A percentile compares a stretch with the other conserved stretches of the same genome.
phyloP scores from a whole-genome alignment of 2,797 vertebrate species.

The Anniella stebbinsi region DNA sequence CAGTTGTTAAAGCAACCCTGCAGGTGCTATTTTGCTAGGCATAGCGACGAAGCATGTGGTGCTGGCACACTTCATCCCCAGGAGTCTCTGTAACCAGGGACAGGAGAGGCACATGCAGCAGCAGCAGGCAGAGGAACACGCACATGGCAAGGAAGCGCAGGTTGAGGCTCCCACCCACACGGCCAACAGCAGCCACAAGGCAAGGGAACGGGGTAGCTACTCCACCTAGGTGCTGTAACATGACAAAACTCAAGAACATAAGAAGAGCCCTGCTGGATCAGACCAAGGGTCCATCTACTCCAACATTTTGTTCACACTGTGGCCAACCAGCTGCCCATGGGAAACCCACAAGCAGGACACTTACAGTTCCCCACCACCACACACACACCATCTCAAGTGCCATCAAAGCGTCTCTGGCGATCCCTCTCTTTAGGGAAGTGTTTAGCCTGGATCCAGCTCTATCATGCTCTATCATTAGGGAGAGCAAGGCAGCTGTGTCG shows the following conservation, averaged over 20 bases:
- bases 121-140: neutral
- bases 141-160: neutral
- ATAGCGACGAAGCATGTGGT: neutral
- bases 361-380: no score
- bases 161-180: neutral
- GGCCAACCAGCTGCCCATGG: no score
- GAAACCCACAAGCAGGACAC: no score
- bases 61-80: neutral
- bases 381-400: rapidly evolving
- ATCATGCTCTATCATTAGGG: no score
- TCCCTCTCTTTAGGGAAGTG: no score
- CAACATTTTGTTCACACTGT: no score
- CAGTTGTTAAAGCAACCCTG: neutral
- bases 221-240: neutral
- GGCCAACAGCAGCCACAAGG: neutral
- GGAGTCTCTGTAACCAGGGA: neutral
- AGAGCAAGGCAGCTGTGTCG: no score
- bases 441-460: neutral
- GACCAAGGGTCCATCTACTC: no score
- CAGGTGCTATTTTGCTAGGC: neutral
- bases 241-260: neutral
- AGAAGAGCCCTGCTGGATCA: no score
- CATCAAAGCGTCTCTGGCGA: neutral
- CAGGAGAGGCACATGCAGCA: neutral
- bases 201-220: neutral